Percentiles rank a stretch among this genome's conserved stretches.
Evolutionary conservation across 2,797 vertebrate species (phyloP).

Genomic region (Morus bassanus): DNA sequence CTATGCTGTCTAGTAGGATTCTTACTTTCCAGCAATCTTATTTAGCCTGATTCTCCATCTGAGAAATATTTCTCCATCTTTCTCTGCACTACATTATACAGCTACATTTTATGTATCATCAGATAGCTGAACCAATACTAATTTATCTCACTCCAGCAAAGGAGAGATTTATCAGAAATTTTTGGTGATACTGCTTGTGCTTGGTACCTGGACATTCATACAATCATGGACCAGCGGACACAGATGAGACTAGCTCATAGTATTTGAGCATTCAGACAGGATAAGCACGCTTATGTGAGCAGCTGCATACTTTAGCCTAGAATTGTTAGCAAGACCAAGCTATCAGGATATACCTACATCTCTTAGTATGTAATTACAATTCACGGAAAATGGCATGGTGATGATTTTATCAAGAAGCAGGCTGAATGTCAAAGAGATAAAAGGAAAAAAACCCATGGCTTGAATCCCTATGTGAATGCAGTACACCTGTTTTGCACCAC

Average conservation of each 20-base stretch:
- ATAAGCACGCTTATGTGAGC: background rate
- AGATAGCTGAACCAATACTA: background rate
- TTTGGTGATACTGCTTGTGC: background rate
- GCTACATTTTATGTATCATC: background rate
- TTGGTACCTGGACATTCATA: background rate
- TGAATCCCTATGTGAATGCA: background rate
- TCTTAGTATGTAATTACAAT: background rate
- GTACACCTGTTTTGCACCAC: background rate
- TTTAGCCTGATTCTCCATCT: background rate
- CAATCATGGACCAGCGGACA: background rate
- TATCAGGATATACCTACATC: background rate
- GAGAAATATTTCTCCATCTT: background rate
- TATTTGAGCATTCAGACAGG: background rate
- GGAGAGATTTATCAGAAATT: background rate
- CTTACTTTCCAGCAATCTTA: background rate
- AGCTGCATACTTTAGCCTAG: background rate
- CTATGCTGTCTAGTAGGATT: background rate
- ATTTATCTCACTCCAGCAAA: background rate
- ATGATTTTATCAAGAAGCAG: background rate
- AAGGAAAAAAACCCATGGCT: background rate
- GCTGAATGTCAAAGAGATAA: background rate
- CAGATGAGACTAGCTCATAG: background rate
- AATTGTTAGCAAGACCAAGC: background rate
- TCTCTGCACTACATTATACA: background rate
- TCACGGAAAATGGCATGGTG: background rate